A percentile compares a stretch with the other conserved stretches of the same genome.
Conservation (phyloP, 2,888 invertebrate species). For the Blastobasis adustella region DNA sequence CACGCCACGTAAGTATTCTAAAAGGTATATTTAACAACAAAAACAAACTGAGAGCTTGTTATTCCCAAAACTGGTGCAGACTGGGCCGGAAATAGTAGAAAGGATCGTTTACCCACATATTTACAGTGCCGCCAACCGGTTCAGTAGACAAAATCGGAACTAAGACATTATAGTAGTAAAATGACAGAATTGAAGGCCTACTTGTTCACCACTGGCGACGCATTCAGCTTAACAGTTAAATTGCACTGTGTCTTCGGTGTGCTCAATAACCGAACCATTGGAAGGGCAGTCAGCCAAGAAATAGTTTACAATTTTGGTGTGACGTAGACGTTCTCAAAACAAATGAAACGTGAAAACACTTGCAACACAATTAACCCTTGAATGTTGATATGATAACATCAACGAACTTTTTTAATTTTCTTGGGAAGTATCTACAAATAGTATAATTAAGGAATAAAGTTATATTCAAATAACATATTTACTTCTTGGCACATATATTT, state of each 20-base stretch:
- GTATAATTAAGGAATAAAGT: too few species aligned
- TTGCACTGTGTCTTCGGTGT: slow-evolving; percentile 11
- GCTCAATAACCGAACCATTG: slow-evolving; percentile 20
- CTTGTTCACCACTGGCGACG: too few species aligned
- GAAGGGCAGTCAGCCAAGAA: slow-evolving; percentile 32
- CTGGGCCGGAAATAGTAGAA: slow-evolving; percentile 22
- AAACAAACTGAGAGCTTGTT: slow-evolving; percentile 25
- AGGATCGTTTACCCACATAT: slow-evolving; percentile 25
- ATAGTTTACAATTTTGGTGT: slow-evolving; percentile 11
- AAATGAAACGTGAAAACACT: background rate
- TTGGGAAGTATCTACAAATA: too few species aligned
- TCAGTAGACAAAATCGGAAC: too few species aligned
- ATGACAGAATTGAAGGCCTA: too few species aligned
- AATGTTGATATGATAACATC: too few species aligned
- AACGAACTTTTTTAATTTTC: too few species aligned
- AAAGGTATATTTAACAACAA: slow-evolving; percentile 16
- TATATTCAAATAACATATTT: too few species aligned
- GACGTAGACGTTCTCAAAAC: background rate
- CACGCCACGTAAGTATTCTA: slow-evolving; percentile 2
- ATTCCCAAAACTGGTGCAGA: slow-evolving; percentile 31
- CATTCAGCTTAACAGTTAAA: too few species aligned
- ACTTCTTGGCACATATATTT: too few species aligned
- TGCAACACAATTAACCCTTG: too few species aligned
- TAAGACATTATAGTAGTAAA: too few species aligned
- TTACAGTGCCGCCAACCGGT: slow-evolving; percentile 8